Conservation (phyloP, 2,113 vertebrate genomes). For the Etia nguti region DNA sequence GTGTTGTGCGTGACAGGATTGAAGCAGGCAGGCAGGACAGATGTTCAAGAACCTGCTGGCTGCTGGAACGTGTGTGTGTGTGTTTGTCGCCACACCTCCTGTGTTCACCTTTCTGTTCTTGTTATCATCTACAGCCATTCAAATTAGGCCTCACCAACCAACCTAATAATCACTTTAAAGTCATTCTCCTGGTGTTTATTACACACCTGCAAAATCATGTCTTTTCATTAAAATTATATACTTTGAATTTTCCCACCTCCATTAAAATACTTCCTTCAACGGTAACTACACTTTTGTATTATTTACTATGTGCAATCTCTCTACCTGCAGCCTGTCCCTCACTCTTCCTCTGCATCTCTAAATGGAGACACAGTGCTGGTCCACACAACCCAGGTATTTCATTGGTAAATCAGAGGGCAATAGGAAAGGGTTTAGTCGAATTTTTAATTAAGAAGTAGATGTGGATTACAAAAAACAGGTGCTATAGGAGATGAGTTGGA, state of each 20-base stretch:
- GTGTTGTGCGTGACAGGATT: conserved; percentile 31
- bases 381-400: neutral
- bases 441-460: neutral
- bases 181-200: neutral
- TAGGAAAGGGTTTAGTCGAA: neutral
- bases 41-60: conserved; percentile 53
- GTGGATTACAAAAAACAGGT: neutral
- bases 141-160: neutral
- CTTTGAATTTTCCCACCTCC: neutral
- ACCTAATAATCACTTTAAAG: neutral
- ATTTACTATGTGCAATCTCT: neutral
- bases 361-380: neutral
- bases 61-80: neutral
- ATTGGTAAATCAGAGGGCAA: neutral
- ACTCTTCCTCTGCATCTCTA: neutral
- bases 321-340: neutral
- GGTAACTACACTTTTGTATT: neutral
- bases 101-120: conserved; percentile 24
- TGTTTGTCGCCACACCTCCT: conserved; percentile 15
- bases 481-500: neutral
- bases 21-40: conserved; percentile 58
- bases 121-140: conserved; percentile 13
- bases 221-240: neutral
- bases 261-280: neutral
- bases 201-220: neutral